Evolutionary conservation across 2,797 vertebrate genomes (phyloP).

Genomic region (Gymnothorax reevesii): DNA sequence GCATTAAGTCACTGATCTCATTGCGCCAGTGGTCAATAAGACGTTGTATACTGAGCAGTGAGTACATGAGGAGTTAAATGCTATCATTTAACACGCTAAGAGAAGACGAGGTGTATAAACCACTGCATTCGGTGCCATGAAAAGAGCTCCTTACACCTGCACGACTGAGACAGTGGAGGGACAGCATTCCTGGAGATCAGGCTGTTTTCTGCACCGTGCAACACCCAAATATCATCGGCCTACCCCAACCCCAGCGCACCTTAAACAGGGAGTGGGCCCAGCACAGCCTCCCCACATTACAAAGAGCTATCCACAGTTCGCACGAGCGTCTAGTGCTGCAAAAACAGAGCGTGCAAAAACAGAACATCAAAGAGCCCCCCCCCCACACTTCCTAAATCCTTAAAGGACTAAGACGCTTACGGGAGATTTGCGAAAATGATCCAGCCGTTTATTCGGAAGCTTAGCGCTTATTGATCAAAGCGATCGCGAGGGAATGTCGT

Average conservation of each 20-base stretch:
- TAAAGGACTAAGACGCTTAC: slow-evolving; percentile 61
- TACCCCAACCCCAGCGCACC: background rate
- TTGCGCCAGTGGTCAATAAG: background rate
- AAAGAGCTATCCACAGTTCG: background rate
- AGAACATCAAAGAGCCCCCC: slow-evolving; percentile 62
- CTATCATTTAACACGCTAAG: background rate
- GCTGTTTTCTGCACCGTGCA: background rate
- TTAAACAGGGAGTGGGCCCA: background rate
- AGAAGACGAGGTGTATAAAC: background rate
- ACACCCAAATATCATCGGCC: background rate
- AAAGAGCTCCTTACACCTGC: background rate
- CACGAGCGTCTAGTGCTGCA: background rate
- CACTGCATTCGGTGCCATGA: background rate
- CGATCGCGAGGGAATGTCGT: slow-evolving; percentile 57
- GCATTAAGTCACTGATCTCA: background rate
- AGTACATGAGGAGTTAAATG: background rate
- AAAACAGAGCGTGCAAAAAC: slow-evolving; percentile 51
- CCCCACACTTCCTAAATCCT: slow-evolving; percentile 60
- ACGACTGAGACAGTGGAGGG: background rate
- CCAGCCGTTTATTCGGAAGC: slow-evolving; percentile 65
- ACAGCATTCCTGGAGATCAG: background rate
- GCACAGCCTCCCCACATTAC: background rate
- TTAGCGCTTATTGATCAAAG: slow-evolving; percentile 73
- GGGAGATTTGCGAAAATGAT: slow-evolving; percentile 63
- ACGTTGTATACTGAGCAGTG: background rate